A percentile compares a stretch with the other conserved stretches of the same genome.
phyloP scores from a whole-genome alignment of 2,113 vertebrate species.

The Ellobius talpinus region DNA sequence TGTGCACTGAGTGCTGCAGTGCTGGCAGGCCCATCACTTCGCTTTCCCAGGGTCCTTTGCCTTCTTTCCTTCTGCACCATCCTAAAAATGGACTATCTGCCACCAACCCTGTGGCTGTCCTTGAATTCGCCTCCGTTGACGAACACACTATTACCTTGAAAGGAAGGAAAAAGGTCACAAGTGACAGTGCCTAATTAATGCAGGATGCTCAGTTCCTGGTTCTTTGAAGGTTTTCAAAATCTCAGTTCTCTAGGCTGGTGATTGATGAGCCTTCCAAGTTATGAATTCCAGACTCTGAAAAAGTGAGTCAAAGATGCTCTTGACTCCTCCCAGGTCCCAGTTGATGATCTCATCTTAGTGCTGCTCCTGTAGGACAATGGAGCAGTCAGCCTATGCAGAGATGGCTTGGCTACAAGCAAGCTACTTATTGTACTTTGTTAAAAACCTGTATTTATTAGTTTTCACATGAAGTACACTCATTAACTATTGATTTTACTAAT shows the following conservation, averaged over 20 bases:
- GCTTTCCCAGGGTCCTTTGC: neutral
- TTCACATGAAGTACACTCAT: neutral
- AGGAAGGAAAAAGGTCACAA: neutral
- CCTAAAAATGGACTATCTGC: neutral
- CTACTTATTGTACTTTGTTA: neutral
- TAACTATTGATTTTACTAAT: neutral
- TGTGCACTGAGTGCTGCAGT: neutral
- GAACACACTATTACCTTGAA: neutral
- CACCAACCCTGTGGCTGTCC: neutral
- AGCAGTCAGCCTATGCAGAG: neutral
- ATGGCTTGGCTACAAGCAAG: neutral
- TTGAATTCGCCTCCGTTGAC: neutral
- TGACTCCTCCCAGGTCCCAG: neutral
- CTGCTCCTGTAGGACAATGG: fast-evolving
- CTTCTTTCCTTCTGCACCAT: neutral
- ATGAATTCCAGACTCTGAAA: neutral
- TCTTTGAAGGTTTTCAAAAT: neutral
- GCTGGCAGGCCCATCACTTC: neutral
- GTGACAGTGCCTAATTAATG: neutral
- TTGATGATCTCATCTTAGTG: neutral
- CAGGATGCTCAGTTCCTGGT: neutral
- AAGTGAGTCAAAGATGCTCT: neutral
- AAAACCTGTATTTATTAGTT: neutral
- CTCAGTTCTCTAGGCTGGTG: neutral
- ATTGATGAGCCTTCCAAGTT: neutral